Base-by-base conservation (phyloP, 2,888 invertebrate genomes). In the Nomada hirtipes region DNA sequence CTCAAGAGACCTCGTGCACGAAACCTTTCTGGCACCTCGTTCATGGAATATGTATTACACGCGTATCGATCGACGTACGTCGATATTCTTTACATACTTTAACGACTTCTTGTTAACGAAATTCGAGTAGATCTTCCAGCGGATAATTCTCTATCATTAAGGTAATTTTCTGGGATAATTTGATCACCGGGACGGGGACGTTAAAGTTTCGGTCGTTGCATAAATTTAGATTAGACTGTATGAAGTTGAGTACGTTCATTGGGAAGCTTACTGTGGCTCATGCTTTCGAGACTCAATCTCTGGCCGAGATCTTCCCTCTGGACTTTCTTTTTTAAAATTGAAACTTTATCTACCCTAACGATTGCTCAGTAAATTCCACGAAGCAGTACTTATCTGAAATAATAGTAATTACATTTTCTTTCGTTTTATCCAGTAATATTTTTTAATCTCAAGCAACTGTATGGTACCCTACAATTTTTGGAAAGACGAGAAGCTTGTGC, bases 31-130 rank as follows among this genome's bases (percentile, higher is more conserved):
- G 44, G 36, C 61, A 57, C 36, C 60, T 29, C 72, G 84, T 70
- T 75, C 82, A 75, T 74, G 72, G 70, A 84, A 77, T 84, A 79
- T 81, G 80, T 84, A 84, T 84, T 77, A 68, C 68, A 60, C 9
- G 23, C 50, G 55, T 50, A 73, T 78, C 69, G 80, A 80, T 73
- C 67, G 52, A 18, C 23, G 2, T 23, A 20, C 44, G 50, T 81
- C 67, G 67, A 79, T 79, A 61, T 78, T 71, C 61, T 65, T 69
- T 53, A 50, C 26, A 29, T 47, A 13, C 65, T 18, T 70, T 44
- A 60, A 36, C 74, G 47, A 73, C 59, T 20, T 15, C 44, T 47
- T 26, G 70, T 50, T 78, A 77, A 78, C 70, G 60, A 67, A 36
- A 20, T 20, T 52, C 44, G 18, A 9, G 20, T n/a, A 65, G 69